These are phyloP conservation scores for Notarius quadriscutis DNA, from an alignment of 2,113 vertebrate genomes.

Conservation along the genomic window DNA sequence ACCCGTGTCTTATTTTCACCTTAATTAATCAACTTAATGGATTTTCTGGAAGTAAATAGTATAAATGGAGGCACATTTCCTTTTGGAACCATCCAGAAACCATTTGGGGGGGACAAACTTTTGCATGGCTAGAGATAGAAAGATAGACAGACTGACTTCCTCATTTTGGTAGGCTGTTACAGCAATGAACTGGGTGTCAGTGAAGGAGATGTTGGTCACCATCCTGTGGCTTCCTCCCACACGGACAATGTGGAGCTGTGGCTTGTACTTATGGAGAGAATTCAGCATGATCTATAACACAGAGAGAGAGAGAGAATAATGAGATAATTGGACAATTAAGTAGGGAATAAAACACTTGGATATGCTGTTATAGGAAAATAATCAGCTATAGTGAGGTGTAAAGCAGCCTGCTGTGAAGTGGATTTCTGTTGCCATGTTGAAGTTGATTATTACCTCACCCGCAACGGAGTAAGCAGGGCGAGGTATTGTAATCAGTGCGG, in stretches of 20 bases:
- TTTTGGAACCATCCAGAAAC: too few species aligned
- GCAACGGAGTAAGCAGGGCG: too few species aligned
- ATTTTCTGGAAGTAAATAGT: too few species aligned
- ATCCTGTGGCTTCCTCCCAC: constrained; percentile 88
- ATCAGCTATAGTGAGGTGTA: neutral
- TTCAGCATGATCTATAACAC: constrained; percentile 88
- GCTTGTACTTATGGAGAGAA: constrained; percentile 94
- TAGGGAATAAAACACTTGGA: neutral
- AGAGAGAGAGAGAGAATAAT: constrained; percentile 50
- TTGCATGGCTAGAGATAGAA: neutral
- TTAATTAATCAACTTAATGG: too few species aligned
- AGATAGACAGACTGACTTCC: constrained; percentile 60
- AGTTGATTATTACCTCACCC: neutral
- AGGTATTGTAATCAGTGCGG: too few species aligned
- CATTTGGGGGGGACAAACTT: too few species aligned
- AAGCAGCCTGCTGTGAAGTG: too few species aligned
- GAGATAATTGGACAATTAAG: constrained; percentile 35
- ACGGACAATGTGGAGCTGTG: constrained; percentile 91
- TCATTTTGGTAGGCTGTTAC: constrained; percentile 99
- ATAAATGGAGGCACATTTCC: too few species aligned
- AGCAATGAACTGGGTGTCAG: constrained; percentile 94
- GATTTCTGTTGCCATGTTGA: neutral
- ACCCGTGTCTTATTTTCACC: neutral
- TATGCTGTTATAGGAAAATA: neutral
- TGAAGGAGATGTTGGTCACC: constrained; percentile 92